These are phyloP conservation scores for Eupristina koningsbergeri DNA, from an alignment of 1,140 invertebrate genomes.

Conservation along the genomic window DNA sequence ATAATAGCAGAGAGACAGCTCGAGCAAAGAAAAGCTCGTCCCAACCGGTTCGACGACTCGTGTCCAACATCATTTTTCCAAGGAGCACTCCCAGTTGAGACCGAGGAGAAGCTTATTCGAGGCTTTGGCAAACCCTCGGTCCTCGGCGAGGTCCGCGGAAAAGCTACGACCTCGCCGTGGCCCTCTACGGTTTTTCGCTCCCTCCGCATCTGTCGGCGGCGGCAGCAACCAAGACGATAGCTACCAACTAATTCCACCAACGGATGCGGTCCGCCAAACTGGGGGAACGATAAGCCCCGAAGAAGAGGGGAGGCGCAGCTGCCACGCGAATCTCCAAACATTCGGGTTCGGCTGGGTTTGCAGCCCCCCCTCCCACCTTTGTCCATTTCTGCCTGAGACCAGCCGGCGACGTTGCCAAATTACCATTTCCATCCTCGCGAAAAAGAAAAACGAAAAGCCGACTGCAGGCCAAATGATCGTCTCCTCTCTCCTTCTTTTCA, in stretches of 20 bases:
- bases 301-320: conserved; percentile 35
- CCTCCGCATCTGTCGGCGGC: conserved; percentile 62
- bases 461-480: neutral
- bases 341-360: neutral
- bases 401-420: conserved; percentile 45
- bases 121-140: conserved; percentile 19
- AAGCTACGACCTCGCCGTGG: neutral
- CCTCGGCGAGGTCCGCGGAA: conserved; percentile 21
- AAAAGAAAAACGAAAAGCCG: neutral
- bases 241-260: conserved; percentile 45
- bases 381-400: neutral
- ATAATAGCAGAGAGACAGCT: too few species aligned
- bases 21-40: too few species aligned
- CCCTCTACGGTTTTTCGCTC: conserved; percentile 47
- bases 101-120: neutral
- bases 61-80: neutral
- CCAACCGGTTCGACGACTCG: neutral
- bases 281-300: conserved; percentile 41
- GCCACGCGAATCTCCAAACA: neutral
- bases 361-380: neutral
- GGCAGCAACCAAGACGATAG: conserved; percentile 54
- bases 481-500: neutral
- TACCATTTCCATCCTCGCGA: neutral
- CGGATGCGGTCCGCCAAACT: conserved; percentile 62
- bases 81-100: neutral